Percentiles rank a stretch among this genome's conserved stretches.
phyloP scores from a whole-genome alignment of 2,888 invertebrate genomes.

The Octonoba sinensis region DNA sequence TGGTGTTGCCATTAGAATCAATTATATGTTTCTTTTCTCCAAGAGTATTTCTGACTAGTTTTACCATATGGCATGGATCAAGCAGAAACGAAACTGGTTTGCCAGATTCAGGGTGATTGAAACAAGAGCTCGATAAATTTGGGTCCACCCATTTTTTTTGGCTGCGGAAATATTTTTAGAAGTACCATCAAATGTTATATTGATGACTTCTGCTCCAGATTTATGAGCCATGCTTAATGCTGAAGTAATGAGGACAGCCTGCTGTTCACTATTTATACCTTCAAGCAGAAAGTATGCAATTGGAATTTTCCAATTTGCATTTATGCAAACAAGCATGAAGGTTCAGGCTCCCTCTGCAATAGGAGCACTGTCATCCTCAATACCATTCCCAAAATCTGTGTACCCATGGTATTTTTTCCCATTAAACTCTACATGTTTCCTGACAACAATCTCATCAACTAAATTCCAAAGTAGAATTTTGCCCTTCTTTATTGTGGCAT shows the following conservation, averaged over 20 bases:
- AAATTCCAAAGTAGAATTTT: no score
- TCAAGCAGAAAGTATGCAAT: slow-evolving; percentile 2
- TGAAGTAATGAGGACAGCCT: slow-evolving; percentile 3
- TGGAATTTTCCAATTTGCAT: background rate
- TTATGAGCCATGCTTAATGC: background rate
- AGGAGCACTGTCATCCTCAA: no score
- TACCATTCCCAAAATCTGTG: no score
- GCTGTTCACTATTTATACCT: background rate
- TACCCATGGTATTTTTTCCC: no score
- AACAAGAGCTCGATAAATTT: background rate
- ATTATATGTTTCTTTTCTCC: slow-evolving; percentile 6
- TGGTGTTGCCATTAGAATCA: background rate
- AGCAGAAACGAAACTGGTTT: slow-evolving; percentile 10
- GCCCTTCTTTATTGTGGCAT: background rate
- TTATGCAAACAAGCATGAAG: background rate
- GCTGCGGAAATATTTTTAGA: slow-evolving; percentile 23
- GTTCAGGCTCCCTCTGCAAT: no score
- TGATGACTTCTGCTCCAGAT: slow-evolving; percentile 4
- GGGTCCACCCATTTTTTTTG: slow-evolving; percentile 13
- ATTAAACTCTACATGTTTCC: no score
- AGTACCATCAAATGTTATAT: slow-evolving; percentile 34
- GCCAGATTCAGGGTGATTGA: slow-evolving; percentile 8
- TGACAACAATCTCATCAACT: no score
- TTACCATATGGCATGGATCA: slow-evolving; percentile 28
- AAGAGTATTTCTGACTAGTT: slow-evolving; percentile 21